Base-by-base conservation (phyloP, 2,888 invertebrate genomes). In the Drosophila siamana region DNA sequence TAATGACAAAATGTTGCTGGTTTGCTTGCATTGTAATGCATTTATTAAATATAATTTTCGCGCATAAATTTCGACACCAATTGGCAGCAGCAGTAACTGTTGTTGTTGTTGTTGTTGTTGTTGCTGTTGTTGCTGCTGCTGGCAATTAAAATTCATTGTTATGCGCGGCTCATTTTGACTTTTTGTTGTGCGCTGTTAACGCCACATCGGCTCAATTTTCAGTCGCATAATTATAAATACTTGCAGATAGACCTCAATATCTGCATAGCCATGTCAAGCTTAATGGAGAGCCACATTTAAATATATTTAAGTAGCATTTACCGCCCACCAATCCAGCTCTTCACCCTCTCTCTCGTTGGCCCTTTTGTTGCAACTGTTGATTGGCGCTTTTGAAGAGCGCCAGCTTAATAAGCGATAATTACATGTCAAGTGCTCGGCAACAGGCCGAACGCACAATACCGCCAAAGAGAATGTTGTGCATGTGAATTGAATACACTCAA, bases 81-180 rank as follows among this genome's bases (percentile, higher is more conserved):
- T 75, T 64, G 62, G 63, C 54, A 47, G 55, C 24, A 19, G 24
- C 38, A 36, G 5, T n/a, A n/a, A n/a, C n/a, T n/a, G n/a, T n/a
- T n/a, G n/a, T n/a, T 36, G 22, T 13, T 43, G 16, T 0, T 48
- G 24, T 11, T 33, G 40, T 19, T 64, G 43, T n/a, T 43, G n/a
- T 19, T 62, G 40, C 7, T 61, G 16, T 36, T 61, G 36, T 7
- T 62, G 47, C 9, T 24, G 47, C 19, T 62, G 55, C 33, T 52
- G 63, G 9, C 88, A 84, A 84, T 84, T 84, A 89, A 84, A 89
- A 84, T 84, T 84, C 83, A 84, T 84, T 84, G 89, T 84, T 89
- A 81, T 84, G 51, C 73, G 81, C 72, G 70, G 83, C 76, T 66
- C 83, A 82, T 79, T 79, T 79, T 75, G 69, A 70, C 70, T 86